These are phyloP conservation scores for Caenorhabditis tropicalis DNA, from an alignment of 1,140 invertebrate genomes.

Conservation along the genomic window DNA sequence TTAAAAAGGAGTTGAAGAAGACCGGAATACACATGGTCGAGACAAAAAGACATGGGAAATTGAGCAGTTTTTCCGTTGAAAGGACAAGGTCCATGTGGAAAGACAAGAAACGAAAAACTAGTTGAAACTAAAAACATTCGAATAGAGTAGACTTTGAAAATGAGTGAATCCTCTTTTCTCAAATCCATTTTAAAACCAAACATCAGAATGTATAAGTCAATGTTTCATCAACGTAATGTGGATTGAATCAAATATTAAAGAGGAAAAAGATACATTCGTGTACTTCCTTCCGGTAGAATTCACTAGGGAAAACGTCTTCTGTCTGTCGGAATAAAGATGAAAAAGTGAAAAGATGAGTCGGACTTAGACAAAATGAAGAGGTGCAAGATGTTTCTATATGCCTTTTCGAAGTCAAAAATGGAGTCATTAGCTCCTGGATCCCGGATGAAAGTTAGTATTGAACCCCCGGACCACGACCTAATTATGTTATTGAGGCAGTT, in stretches of 20 bases:
- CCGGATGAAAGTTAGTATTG: not conserved
- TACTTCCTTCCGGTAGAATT: not conserved
- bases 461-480: too few relatives aligned
- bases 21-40: not conserved
- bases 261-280: not conserved
- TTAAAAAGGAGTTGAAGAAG: not conserved
- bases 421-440: not conserved
- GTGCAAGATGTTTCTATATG: not conserved
- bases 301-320: not conserved
- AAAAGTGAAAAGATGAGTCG: not conserved
- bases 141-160: not conserved
- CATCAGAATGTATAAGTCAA: too few relatives aligned
- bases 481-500: too few relatives aligned
- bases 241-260: too few relatives aligned
- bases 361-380: not conserved
- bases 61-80: not conserved
- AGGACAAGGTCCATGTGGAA: not conserved
- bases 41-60: conserved; percentile 11
- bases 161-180: too few relatives aligned
- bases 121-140: not conserved
- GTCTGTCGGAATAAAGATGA: not conserved
- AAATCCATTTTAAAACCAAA: not conserved
- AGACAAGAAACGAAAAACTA: not conserved
- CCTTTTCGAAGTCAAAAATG: not conserved
- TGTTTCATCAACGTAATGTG: not conserved